Evolutionary conservation across 2,797 vertebrate genomes (phyloP).

Genomic region (Mormyrus hasselquistii): DNA sequence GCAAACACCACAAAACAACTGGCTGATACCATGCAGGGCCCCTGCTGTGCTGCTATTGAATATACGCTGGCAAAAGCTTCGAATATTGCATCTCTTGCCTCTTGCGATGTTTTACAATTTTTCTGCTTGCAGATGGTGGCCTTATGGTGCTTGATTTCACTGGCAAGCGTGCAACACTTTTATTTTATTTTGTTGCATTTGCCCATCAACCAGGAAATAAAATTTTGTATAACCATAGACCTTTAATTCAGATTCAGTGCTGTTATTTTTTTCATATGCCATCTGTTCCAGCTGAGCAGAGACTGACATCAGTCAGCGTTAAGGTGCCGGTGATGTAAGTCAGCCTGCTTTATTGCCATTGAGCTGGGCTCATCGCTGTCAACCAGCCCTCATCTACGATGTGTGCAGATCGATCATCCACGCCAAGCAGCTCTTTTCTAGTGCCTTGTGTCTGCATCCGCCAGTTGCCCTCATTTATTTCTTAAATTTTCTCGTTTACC

Average conservation of each 20-base stretch:
- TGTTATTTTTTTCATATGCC: not conserved
- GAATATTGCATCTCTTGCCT: not conserved
- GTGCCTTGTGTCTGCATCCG: not conserved
- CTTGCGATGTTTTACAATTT: not conserved
- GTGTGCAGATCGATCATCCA: not conserved
- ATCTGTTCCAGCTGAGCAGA: not conserved
- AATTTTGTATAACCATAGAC: not conserved
- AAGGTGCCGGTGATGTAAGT: not conserved
- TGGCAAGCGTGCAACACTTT: not conserved
- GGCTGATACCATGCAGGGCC: not conserved
- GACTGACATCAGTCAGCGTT: conserved; percentile 15
- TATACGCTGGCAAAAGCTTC: not conserved
- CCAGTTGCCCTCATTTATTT: not conserved
- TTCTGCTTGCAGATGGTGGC: not conserved
- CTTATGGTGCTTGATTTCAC: not conserved
- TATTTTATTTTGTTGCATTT: not conserved
- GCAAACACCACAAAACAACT: not conserved
- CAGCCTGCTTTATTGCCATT: conserved; percentile 12
- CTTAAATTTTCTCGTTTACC: not conserved
- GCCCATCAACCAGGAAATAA: conserved; percentile 9
- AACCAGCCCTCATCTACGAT: not conserved
- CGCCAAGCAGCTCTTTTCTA: not conserved
- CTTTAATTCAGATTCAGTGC: not conserved
- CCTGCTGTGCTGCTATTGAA: not conserved
- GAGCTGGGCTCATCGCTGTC: conserved; percentile 10